Conservation (phyloP, 2,888 invertebrate genomes). For the Kuschelorhynchus macadamiae region DNA sequence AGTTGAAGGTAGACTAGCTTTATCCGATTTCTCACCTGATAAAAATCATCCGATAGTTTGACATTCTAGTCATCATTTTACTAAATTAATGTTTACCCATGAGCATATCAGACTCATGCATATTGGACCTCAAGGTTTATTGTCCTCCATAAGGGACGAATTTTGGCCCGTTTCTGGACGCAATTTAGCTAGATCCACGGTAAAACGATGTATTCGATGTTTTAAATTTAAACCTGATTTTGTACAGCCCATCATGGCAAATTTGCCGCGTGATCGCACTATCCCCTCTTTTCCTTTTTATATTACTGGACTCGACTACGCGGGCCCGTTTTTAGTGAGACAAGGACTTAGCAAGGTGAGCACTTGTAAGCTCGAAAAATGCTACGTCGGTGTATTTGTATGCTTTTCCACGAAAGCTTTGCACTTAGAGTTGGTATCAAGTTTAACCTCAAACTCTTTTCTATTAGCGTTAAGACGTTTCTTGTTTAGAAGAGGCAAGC, state of each 20-base stretch:
- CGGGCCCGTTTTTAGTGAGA: neutral
- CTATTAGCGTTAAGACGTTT: constrained; percentile 2
- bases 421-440: constrained; percentile 32
- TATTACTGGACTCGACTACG: neutral
- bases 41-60: constrained; percentile 48
- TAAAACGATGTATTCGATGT: constrained; percentile 13
- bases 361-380: neutral
- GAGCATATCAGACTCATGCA: constrained; percentile 43
- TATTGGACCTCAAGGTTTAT: constrained; percentile 40
- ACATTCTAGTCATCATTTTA: constrained; percentile 37
- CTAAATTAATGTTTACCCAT: constrained; percentile 31
- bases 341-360: too few relatives aligned
- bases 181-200: constrained; percentile 24
- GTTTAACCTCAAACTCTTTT: constrained; percentile 14
- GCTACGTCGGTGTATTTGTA: neutral
- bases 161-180: constrained; percentile 44
- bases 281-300: neutral
- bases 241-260: constrained; percentile 5
- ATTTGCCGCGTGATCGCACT: too few relatives aligned
- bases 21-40: constrained; percentile 33
- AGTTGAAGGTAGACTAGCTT: constrained; percentile 40
- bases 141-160: constrained; percentile 39
- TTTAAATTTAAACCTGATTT: constrained; percentile 20
- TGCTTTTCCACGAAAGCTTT: neutral
- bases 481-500: constrained; percentile 8